Base-by-base conservation (phyloP, 2,888 invertebrate species). In the Lasioglossum pauxillum region DNA sequence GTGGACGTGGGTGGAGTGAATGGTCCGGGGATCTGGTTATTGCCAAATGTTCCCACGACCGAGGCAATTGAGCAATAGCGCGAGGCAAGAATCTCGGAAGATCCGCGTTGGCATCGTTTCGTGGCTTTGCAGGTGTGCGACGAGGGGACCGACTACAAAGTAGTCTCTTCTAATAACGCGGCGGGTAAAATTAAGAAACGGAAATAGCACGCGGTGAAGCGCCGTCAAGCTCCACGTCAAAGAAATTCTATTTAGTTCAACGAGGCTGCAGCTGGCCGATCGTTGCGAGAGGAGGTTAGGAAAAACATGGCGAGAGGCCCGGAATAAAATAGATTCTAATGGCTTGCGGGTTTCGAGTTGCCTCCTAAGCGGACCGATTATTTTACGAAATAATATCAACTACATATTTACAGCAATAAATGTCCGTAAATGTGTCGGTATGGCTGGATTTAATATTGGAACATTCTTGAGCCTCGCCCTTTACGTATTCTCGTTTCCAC, bases 1-100 rank as follows among this genome's bases (percentile, higher is more conserved):
- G 53, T 31, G 49, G 53, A 23, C 75, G 83, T 80, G 83, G 87
- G 73, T 19, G 86, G 75, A 38, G 44, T 49, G 78, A 86, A 84
- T 74, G 78, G 74, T 86, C 53, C 44, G 23, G 44, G 73, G 31
- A 71, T 67, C 72, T n/a, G 64, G 86, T 81, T 72, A 80, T 35
- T 73, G 79, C 71, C 76, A 81, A 87, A 83, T 44, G 75, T 49
- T 80, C 74, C 44, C 8, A 35, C 27, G 49, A 38, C 27, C 71
- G 44, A 53, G 78, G 53, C 74, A 74, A 83, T 81, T 79, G 83
- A 86, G 83, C 80, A 75, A 83, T 64, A 80, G 49, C 31, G 75
- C 81, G 60, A 57, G 67, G 38, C 16, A 41, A 60, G 73, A 80
- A 82, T 75, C 77, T 35, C 14, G n/a, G 35, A 31, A 77, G 60